Evolutionary conservation across 2,888 invertebrate species (phyloP), one percentile per base, ranked within the genome.

Genomic region (Thymelicus lineola): DNA sequence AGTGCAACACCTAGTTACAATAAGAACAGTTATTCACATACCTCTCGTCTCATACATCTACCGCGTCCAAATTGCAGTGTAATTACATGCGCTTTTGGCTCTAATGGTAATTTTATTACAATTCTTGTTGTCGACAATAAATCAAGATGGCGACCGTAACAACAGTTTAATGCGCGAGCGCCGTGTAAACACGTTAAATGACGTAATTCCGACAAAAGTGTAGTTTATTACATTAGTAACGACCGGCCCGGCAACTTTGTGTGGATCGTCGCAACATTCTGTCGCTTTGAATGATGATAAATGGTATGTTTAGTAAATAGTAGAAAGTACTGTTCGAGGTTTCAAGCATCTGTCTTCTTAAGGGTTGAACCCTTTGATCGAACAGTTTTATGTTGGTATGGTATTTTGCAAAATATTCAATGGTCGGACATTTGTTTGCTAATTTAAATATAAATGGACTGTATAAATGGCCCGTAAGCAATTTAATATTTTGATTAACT

Each of bases 121-220:
- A 59, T 70, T 70, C 63, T 64, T 59, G 59, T 50, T 69, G 67
- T 68, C 46, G 63, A 50, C 64, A 35, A 70, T 70, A 65, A 71
- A 74, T 74, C 65, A 65, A 70, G 70, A 70, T 70, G 70, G 70
- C 64, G 70, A 45, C 72, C 61, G 68, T 74, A 63, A 71, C 74
- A 76, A 74, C 74, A 73, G 77, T 72, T 73, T 75, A 76, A 73
- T 72, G 70, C 76, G 72, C 77, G 75, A 76, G 64, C 60, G 65
- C 74, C 85, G 80, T 87, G 85, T 88, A 88, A 87, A 88, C 81
- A 81, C 78, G 75, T 78, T 76, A 82, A 85, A 86, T 83, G 82
- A 82, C 79, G 81, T 83, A 81, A 85, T 84, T 77, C 72, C 76
- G 70, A 81, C 83, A 81, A 84, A 80, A 83, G 76, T 75, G 76